Evolutionary conservation across 2,797 vertebrate species (phyloP), one percentile per base, ranked within the genome.

Genomic region (Sciurus vulgaris): DNA sequence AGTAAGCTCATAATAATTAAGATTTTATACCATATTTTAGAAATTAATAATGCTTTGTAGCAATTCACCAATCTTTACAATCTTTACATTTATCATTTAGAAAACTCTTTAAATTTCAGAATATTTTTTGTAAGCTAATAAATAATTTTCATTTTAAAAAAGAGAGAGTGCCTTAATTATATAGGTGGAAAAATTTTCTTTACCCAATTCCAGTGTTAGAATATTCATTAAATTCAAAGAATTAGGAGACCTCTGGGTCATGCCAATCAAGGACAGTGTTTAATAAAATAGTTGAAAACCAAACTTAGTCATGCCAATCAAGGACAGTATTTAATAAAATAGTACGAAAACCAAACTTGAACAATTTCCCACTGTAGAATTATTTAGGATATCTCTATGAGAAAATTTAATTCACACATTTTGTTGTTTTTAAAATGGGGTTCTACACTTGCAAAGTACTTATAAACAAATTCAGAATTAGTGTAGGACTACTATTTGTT

Each of bases 51-150:
- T 41, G 3, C 47, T 89, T 93, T 93, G 24, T 26, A 93, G n/a
- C n/a, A 96, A 69, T 30, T 93, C 44, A 49, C 28, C 59, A 61
- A 44, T 89, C 92, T 97, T 85, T 38, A 91, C 56, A 63, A 91
- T 18, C 33, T n/a, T 38, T 38, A 89, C 54, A 86, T 84, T 83
- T 72, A 65, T 76, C 67, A 83, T 93, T 96, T 93, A 3, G 13
- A 88, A 92, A 81, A 33, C 14, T 9, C 33, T 70, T 63, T 63
- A 92, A 86, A 61, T 30, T 79, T n/a, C n/a, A 92, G 35, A 92
- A 82, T 67, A 14, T 81, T 91, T 77, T 93, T 41, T 65, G 20
- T 87, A 84, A 92, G 6, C 15, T 92, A 89, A 83, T 72, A 77
- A 38, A 35, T 59, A 49, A 51, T 79, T 85, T 82, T 81, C 28